A percentile compares a stretch with the other conserved stretches of the same genome.
Evolutionary conservation across 2,888 invertebrate genomes (phyloP).

Genomic region (Leptothorax acervorum): DNA sequence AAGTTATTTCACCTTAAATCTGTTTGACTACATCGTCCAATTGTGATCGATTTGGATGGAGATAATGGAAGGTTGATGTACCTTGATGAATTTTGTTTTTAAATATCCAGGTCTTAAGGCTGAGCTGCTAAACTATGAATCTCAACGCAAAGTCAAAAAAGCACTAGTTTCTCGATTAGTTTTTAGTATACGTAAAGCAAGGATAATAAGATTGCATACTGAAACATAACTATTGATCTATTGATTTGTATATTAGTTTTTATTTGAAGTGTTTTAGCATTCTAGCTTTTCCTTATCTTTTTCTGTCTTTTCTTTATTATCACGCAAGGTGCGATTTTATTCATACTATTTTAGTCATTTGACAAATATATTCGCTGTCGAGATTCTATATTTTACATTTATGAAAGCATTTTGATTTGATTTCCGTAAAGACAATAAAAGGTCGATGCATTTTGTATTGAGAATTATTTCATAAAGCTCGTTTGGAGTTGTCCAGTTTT

Average conservation of each 20-base stretch:
- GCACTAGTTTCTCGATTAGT: background rate
- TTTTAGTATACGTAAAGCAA: background rate
- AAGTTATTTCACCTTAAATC: background rate
- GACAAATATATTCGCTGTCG: background rate
- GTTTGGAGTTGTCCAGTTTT: background rate
- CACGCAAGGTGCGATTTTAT: background rate
- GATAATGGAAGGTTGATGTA: background rate
- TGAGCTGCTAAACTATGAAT: background rate
- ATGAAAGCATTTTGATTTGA: background rate
- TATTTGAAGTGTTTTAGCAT: background rate
- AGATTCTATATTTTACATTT: constrained; percentile 1
- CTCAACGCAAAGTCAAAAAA: background rate
- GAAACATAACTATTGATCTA: background rate
- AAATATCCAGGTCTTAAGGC: background rate
- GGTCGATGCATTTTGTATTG: background rate
- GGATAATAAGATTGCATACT: background rate
- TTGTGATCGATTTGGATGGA: constrained; percentile 1
- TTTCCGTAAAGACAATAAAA: background rate
- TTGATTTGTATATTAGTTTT: background rate
- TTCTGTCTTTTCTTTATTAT: background rate
- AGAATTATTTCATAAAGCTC: constrained; percentile 17
- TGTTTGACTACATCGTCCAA: background rate
- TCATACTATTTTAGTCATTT: background rate
- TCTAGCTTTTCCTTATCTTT: too few species aligned
- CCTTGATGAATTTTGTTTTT: background rate